A percentile compares a stretch with the other conserved stretches of the same genome.
Evolutionary conservation across 2,797 vertebrate species (phyloP).

Genomic region (Acanthurus lineatus): DNA sequence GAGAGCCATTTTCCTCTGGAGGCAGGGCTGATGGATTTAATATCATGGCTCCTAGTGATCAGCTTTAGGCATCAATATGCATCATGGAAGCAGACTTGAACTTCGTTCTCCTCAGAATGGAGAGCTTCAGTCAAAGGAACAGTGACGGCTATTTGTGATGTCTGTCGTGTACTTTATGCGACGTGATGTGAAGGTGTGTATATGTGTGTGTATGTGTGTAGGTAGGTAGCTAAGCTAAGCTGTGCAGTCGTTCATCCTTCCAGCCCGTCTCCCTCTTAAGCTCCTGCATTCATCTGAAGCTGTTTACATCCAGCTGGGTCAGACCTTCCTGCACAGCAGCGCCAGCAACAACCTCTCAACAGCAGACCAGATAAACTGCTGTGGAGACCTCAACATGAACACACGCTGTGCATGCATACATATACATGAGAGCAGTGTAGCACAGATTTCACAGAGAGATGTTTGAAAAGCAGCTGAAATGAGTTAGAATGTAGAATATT

Average conservation of each 20-base stretch:
- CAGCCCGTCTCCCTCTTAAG: conserved; percentile 54
- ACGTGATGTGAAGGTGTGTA: conserved; percentile 25
- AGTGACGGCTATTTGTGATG: conserved; percentile 48
- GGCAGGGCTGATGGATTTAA: conserved; percentile 66
- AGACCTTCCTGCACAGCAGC: conserved; percentile 40
- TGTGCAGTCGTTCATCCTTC: conserved; percentile 65
- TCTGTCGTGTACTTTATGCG: conserved; percentile 30
- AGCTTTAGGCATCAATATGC: conserved; percentile 51
- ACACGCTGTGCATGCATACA: background rate
- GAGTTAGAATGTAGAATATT: conserved; percentile 1
- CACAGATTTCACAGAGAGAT: background rate
- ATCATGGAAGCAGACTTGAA: conserved; percentile 58
- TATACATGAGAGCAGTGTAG: background rate
- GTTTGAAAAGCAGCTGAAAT: background rate
- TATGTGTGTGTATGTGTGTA: conserved; percentile 37
- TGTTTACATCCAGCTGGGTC: conserved; percentile 76
- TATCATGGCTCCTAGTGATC: conserved; percentile 43
- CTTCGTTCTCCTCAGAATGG: conserved; percentile 39
- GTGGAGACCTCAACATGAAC: background rate
- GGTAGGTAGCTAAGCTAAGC: conserved; percentile 69
- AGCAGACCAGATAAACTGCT: conserved; percentile 36
- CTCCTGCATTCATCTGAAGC: conserved; percentile 60
- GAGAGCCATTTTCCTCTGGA: background rate
- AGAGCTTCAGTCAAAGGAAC: conserved; percentile 32
- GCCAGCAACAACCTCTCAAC: conserved; percentile 26